Conservation (phyloP, 2,888 invertebrate genomes). For the Rhodophaea formosa region DNA sequence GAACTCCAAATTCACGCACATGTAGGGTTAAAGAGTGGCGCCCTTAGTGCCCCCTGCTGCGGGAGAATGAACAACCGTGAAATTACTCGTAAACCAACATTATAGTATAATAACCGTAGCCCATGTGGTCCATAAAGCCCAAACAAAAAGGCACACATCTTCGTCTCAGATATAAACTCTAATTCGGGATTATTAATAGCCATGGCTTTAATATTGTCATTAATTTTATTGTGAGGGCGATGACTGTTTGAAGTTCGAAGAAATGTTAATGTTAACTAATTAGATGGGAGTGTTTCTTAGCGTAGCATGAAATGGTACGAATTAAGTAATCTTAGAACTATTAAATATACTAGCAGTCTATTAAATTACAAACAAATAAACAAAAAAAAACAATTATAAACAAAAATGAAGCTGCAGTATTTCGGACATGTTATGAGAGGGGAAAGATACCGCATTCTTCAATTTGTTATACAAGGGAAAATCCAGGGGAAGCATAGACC, state of each 20-base stretch:
- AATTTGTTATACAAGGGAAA: no score
- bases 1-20: not conserved
- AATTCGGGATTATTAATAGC: constrained; percentile 64
- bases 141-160: constrained; percentile 48
- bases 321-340: not conserved
- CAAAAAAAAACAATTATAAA: no score
- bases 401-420: no score
- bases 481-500: no score
- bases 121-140: constrained; percentile 68
- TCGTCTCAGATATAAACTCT: constrained; percentile 48
- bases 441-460: no score
- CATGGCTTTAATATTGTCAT: constrained; percentile 52
- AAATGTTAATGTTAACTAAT: constrained; percentile 23
- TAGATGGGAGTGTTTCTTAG: constrained; percentile 11
- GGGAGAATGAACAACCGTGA: constrained; percentile 72
- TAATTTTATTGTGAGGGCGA: constrained; percentile 36
- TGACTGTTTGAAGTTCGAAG: constrained; percentile 10
- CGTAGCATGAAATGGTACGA: constrained; percentile 13
- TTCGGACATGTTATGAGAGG: no score
- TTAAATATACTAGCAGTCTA: no score
- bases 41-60: constrained; percentile 47
- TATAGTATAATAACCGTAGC: constrained; percentile 62
- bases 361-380: no score
- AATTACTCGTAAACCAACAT: constrained; percentile 76
- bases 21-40: constrained; percentile 8